Percentiles rank a stretch among this genome's conserved stretches.
Conservation (phyloP, 2,888 invertebrate genomes). For the Leptopilina drosophilae region DNA sequence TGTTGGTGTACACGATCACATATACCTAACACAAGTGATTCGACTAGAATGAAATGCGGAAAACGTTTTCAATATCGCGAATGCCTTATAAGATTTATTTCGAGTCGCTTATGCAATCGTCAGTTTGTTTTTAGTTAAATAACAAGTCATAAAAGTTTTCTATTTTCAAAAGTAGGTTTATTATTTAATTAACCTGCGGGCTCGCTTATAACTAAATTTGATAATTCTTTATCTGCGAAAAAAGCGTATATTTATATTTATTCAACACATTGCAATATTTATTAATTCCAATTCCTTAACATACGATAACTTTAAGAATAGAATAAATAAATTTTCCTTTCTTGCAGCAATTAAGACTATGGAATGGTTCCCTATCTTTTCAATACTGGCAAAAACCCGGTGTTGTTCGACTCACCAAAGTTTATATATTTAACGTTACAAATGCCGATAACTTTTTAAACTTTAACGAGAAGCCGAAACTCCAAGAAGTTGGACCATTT, state of each 20-base stretch:
- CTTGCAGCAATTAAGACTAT: slow-evolving; percentile 87
- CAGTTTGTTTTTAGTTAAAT: slow-evolving; percentile 29
- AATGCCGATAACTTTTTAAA: slow-evolving; percentile 89
- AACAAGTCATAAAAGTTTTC: slow-evolving; percentile 20
- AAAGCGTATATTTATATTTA: not conserved
- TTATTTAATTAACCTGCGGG: slow-evolving; percentile 13
- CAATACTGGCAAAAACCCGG: slow-evolving; percentile 94
- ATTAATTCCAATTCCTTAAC: not conserved
- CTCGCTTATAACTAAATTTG: not conserved
- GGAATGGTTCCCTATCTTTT: slow-evolving; percentile 91
- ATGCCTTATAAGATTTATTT: slow-evolving; percentile 26
- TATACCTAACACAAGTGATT: not conserved
- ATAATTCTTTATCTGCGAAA: not conserved
- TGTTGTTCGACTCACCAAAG: slow-evolving; percentile 88
- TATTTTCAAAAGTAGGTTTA: slow-evolving; percentile 17
- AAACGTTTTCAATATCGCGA: slow-evolving; percentile 28
- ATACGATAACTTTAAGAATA: too few species aligned
- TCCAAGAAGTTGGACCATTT: slow-evolving; percentile 91
- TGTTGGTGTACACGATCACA: not conserved
- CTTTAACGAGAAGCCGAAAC: slow-evolving; percentile 87
- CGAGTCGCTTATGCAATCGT: slow-evolving; percentile 5
- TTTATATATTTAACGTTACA: slow-evolving; percentile 93
- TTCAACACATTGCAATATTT: not conserved
- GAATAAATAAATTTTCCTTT: not conserved
- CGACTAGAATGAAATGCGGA: slow-evolving; percentile 33